These are phyloP conservation scores for Halyomorpha halys DNA, from an alignment of 1,140 invertebrate species.

Conservation along the genomic window DNA sequence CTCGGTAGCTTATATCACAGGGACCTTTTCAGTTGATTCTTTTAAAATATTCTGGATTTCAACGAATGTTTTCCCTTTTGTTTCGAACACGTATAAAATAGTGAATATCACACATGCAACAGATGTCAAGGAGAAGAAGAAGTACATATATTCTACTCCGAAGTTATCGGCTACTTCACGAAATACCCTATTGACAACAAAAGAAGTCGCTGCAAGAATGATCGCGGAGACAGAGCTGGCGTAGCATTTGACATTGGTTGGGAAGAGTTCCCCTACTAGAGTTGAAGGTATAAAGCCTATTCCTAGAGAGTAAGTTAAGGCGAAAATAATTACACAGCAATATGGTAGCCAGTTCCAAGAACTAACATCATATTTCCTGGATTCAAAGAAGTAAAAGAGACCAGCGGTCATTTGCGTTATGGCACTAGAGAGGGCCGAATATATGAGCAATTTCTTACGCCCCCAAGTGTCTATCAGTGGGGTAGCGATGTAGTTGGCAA, in stretches of 20 bases:
- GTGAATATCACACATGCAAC: conserved; percentile 48
- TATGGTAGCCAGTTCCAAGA: conserved; percentile 30
- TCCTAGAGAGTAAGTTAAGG: conserved; percentile 30
- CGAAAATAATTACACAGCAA: conserved; percentile 27
- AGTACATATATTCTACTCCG: conserved; percentile 28
- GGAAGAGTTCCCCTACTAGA: conserved; percentile 33
- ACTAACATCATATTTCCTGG: conserved; percentile 2
- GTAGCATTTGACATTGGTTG: conserved; percentile 32
- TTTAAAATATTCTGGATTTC: conserved; percentile 51
- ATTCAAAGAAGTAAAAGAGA: conserved; percentile 30
- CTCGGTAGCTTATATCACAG: too few relatives aligned
- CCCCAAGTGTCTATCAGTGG: conserved; percentile 40
- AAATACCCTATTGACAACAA: conserved; percentile 31
- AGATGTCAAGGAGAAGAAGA: conserved; percentile 27
- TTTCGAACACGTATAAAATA: conserved; percentile 43
- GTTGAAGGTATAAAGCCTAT: conserved; percentile 33
- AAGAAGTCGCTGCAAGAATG: conserved; percentile 29
- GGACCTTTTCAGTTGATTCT: too few relatives aligned
- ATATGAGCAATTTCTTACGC: conserved; percentile 43
- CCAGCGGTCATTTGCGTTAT: conserved; percentile 27
- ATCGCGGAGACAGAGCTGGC: conserved; percentile 32
- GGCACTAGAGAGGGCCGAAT: conserved; percentile 34
- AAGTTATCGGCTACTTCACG: conserved; percentile 15
- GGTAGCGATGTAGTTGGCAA: conserved; percentile 39
- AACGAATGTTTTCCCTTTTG: conserved; percentile 65